Percentiles rank a stretch among this genome's conserved stretches.
These are phyloP conservation scores for Rhea pennata DNA, from an alignment of 2,113 vertebrate species.

Conservation along the genomic window DNA sequence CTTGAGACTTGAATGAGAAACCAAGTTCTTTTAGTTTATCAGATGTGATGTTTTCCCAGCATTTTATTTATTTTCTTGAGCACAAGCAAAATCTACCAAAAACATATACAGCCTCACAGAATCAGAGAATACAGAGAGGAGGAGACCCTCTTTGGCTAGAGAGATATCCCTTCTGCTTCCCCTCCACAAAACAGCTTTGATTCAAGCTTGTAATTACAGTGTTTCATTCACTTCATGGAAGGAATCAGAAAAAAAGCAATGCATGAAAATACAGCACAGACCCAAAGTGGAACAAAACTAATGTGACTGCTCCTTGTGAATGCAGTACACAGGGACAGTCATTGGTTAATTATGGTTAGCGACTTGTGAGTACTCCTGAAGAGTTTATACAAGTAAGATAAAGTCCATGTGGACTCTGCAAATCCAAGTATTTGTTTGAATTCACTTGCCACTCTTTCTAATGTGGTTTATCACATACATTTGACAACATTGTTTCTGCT, in stretches of 20 bases:
- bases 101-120: not conserved
- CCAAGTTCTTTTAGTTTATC: not conserved
- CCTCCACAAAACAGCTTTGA: not conserved
- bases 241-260: not conserved
- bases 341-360: fast-evolving
- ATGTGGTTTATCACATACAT: not conserved
- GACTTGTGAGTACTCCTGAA: not conserved
- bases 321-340: not conserved
- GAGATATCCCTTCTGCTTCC: not conserved
- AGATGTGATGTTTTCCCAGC: not conserved
- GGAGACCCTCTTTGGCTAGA: not conserved
- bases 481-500: not conserved
- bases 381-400: not conserved
- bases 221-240: not conserved
- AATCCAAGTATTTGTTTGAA: not conserved
- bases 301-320: not conserved
- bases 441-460: not conserved
- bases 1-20: not conserved
- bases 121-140: not conserved
- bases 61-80: not conserved
- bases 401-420: not conserved
- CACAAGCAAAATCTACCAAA: not conserved
- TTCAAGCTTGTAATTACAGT: not conserved
- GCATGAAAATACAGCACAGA: not conserved
- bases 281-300: not conserved